phyloP scores from a whole-genome alignment of 2,888 invertebrate species.

The Masnerella sp. region DNA sequence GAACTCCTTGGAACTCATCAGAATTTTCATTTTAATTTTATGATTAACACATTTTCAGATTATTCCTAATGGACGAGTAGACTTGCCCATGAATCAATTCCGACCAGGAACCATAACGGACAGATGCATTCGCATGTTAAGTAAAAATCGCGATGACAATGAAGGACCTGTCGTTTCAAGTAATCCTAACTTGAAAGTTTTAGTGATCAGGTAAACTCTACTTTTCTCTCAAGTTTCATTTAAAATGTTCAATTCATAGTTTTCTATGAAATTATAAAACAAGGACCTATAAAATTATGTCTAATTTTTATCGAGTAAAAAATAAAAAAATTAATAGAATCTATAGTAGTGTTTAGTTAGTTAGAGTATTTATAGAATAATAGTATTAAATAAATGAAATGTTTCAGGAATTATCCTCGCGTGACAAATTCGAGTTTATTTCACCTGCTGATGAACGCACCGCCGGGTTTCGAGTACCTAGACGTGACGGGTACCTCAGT shows the following conservation, averaged over 20 bases:
- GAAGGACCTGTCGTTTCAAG: conserved; percentile 67
- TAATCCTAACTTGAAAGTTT: conserved; percentile 72
- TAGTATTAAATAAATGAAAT: too few relatives aligned
- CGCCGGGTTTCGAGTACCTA: conserved; percentile 79
- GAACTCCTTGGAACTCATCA: too few relatives aligned
- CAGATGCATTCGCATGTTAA: conserved; percentile 72
- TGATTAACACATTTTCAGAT: conserved; percentile 49
- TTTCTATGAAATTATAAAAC: too few relatives aligned
- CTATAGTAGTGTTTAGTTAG: too few relatives aligned
- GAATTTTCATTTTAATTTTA: too few relatives aligned
- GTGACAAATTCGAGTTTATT: conserved; percentile 82
- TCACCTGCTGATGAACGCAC: conserved; percentile 81
- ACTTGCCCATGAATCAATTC: conserved; percentile 19
- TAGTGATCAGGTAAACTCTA: conserved; percentile 76
- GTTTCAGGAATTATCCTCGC: conserved; percentile 80
- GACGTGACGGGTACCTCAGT: conserved; percentile 85
- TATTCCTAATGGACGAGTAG: conserved; percentile 61
- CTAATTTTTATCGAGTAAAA: too few relatives aligned
- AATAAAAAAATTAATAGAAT: too few relatives aligned
- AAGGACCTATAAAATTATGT: too few relatives aligned
- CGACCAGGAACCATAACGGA: conserved; percentile 66
- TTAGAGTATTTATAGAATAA: too few relatives aligned
- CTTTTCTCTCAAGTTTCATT: too few relatives aligned
- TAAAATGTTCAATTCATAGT: too few relatives aligned
- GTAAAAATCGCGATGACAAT: conserved; percentile 67